phyloP scores from a whole-genome alignment of 2,113 vertebrate genomes.

The Oncorhynchus tshawytscha region DNA sequence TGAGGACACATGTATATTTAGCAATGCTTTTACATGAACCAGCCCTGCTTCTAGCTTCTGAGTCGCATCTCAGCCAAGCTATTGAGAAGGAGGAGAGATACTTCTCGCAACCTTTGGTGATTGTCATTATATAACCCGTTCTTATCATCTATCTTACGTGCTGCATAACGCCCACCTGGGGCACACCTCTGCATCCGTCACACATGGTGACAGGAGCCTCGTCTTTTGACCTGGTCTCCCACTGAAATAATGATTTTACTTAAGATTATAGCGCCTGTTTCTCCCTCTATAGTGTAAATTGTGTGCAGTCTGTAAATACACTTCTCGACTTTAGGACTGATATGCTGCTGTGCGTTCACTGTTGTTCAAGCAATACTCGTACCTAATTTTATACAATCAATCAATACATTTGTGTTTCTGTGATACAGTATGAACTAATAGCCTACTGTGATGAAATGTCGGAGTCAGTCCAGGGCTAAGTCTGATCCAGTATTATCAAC shows the following conservation, averaged over 20 bases:
- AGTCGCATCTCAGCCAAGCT: constrained; percentile 66
- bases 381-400: too few species aligned
- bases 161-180: constrained; percentile 66
- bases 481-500: too few species aligned
- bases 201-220: constrained; percentile 64
- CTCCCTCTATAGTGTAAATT: background rate
- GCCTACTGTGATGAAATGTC: too few species aligned
- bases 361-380: too few species aligned
- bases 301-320: background rate
- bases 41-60: constrained; percentile 51
- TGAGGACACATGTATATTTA: constrained; percentile 29
- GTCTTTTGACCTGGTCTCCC: constrained; percentile 49
- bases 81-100: constrained; percentile 55
- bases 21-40: too few species aligned
- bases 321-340: too few species aligned
- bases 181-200: constrained; percentile 59
- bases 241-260: constrained; percentile 41
- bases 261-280: constrained; percentile 29
- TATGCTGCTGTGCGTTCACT: too few species aligned
- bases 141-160: constrained; percentile 60
- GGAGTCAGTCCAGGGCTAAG: too few species aligned
- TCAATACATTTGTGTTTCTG: too few species aligned
- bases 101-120: constrained; percentile 20
- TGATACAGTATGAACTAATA: too few species aligned
- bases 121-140: constrained; percentile 70